Evolutionary conservation across 2,797 vertebrate species (phyloP).

Genomic region (Acipenser transmontanus): DNA sequence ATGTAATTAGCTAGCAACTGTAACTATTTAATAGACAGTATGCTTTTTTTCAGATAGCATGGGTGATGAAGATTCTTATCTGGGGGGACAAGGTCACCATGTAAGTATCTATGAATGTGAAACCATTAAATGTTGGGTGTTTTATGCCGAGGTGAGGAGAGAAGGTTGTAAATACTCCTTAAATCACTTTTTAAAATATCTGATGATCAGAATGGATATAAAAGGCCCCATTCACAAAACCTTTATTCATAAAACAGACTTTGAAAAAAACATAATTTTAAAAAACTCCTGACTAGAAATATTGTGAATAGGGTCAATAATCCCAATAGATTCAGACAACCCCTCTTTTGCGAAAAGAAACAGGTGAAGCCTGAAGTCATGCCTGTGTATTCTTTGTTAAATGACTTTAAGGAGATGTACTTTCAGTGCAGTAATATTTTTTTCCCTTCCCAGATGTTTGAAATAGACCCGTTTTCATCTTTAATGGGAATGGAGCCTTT

Average conservation of each 20-base stretch:
- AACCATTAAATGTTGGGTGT: neutral
- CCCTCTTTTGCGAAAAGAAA: neutral
- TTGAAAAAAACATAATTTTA: too few relatives aligned
- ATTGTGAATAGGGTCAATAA: too few relatives aligned
- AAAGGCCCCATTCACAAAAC: too few relatives aligned
- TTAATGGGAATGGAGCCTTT: slow-evolving; percentile 35
- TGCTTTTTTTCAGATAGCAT: slow-evolving; percentile 30
- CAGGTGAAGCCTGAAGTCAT: too few relatives aligned
- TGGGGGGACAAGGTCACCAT: slow-evolving; percentile 2
- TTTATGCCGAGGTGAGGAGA: slow-evolving; percentile 21
- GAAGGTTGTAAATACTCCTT: too few relatives aligned
- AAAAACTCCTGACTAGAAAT: too few relatives aligned
- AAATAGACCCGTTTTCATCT: slow-evolving; percentile 30
- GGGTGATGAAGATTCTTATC: slow-evolving; percentile 36
- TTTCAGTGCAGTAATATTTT: slow-evolving; percentile 21
- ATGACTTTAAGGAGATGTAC: slow-evolving; percentile 12
- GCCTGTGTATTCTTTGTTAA: neutral
- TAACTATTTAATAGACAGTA: neutral
- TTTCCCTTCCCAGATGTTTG: slow-evolving; percentile 37
- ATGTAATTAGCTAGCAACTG: slow-evolving; percentile 20
- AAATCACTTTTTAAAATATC: too few relatives aligned
- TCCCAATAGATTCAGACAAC: too few relatives aligned
- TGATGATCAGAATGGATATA: too few relatives aligned
- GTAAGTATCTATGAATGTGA: neutral
- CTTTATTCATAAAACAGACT: too few relatives aligned